Conservation (phyloP, 2,888 invertebrate species). For the Machimus rusticus region DNA sequence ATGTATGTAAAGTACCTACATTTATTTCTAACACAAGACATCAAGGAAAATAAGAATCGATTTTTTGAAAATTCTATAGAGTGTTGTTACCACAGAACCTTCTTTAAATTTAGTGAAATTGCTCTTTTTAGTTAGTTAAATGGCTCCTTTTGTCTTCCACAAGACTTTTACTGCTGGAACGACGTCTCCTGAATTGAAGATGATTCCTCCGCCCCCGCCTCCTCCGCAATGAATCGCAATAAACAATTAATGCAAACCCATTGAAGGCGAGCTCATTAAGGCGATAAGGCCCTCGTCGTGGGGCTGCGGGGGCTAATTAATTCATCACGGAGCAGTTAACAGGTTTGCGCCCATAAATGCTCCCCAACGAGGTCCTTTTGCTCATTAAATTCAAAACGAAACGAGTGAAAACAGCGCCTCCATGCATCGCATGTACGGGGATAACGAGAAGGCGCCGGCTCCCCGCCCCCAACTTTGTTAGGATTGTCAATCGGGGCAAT, state of each 20-base stretch:
- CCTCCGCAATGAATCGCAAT: neutral
- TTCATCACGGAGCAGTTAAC: neutral
- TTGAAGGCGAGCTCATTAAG: neutral
- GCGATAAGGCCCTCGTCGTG: neutral
- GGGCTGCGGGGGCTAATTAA: neutral
- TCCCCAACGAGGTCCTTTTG: neutral
- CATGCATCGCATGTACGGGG: neutral
- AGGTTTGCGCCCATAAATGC: neutral
- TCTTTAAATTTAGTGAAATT: neutral
- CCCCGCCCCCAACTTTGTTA: neutral
- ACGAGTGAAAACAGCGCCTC: neutral
- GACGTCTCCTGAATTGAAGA: neutral
- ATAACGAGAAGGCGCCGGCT: neutral
- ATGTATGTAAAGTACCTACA: too few species aligned
- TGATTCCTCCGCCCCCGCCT: neutral
- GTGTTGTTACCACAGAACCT: too few species aligned
- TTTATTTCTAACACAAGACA: too few species aligned
- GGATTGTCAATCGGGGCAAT: neutral
- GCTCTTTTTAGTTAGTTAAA: neutral
- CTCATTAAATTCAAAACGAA: neutral
- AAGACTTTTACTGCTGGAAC: neutral
- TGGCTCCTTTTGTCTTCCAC: neutral
- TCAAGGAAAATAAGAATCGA: too few species aligned
- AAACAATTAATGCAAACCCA: neutral
- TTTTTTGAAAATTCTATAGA: too few species aligned